phyloP scores from a whole-genome alignment of 2,797 vertebrate genomes.

The Macrochelys suwanniensis region DNA sequence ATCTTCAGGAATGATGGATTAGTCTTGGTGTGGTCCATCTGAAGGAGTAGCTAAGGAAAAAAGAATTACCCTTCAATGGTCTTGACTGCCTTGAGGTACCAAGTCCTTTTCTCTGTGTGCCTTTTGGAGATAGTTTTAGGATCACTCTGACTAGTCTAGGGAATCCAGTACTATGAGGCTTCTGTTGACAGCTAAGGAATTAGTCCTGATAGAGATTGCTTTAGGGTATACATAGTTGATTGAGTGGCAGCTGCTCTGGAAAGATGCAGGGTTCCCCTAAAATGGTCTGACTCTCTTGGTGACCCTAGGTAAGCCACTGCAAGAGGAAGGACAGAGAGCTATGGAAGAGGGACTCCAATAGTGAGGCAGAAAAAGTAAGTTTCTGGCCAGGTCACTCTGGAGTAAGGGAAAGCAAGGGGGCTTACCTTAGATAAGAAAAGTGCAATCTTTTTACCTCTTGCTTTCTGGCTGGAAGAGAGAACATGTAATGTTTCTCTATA shows the following conservation, averaged over 20 bases:
- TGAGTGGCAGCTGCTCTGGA: not conserved
- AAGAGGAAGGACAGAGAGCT: not conserved
- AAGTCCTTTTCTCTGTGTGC: not conserved
- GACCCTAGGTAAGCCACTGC: not conserved
- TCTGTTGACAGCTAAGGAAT: not conserved
- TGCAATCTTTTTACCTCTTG: not conserved
- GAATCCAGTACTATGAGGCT: not conserved
- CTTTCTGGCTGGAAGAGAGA: not conserved
- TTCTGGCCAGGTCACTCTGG: not conserved
- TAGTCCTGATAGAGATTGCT: not conserved
- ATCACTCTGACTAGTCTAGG: not conserved
- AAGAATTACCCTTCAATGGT: not conserved
- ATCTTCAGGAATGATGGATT: not conserved
- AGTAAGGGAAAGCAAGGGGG: not conserved
- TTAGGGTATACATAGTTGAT: accelerated
- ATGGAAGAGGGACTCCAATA: not conserved
- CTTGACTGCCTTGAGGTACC: not conserved
- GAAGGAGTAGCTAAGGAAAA: not conserved
- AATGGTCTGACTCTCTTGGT: not conserved
- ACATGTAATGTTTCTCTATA: not conserved
- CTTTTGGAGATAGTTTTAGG: not conserved
- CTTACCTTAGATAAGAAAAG: not conserved
- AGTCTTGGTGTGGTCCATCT: not conserved
- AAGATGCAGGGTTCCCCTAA: not conserved
- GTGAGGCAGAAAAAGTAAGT: not conserved